These are phyloP conservation scores for Myoxocephalus aenaeus DNA, from an alignment of 2,797 vertebrate species.

Conservation along the genomic window DNA sequence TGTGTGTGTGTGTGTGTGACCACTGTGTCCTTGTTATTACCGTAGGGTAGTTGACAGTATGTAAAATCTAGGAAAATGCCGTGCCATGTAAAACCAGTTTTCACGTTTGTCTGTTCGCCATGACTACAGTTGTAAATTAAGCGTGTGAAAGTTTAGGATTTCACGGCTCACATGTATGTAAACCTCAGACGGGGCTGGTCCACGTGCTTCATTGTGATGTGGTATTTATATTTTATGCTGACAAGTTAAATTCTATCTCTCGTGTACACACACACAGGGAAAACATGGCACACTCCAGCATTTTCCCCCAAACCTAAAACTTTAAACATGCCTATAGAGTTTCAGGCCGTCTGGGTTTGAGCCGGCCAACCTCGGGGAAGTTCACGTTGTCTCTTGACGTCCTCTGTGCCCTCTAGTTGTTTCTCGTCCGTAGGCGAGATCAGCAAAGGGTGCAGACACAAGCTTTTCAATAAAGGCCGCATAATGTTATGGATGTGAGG, in stretches of 20 bases:
- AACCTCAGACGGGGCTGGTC: neutral
- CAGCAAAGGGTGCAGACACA: neutral
- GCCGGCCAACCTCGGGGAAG: neutral
- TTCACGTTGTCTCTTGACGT: neutral
- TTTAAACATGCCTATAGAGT: neutral
- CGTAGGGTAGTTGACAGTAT: neutral
- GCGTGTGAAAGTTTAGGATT: neutral
- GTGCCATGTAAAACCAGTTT: neutral
- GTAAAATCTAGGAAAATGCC: neutral
- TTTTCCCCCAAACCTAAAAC: constrained; percentile 1
- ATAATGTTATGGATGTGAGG: neutral
- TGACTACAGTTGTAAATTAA: neutral
- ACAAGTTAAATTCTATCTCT: neutral
- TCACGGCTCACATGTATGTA: constrained; percentile 3
- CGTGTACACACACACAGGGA: neutral
- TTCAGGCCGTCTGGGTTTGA: neutral
- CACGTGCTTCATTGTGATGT: neutral
- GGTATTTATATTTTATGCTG: constrained; percentile 5
- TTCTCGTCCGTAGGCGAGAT: neutral
- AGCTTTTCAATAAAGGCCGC: neutral
- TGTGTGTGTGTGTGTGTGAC: neutral
- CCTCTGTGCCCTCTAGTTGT: neutral
- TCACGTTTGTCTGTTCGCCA: neutral
- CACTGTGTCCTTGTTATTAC: neutral
- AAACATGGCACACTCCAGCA: constrained; percentile 17